Base-by-base conservation (phyloP, 2,888 invertebrate genomes). In the Sepioteuthis lessoniana region DNA sequence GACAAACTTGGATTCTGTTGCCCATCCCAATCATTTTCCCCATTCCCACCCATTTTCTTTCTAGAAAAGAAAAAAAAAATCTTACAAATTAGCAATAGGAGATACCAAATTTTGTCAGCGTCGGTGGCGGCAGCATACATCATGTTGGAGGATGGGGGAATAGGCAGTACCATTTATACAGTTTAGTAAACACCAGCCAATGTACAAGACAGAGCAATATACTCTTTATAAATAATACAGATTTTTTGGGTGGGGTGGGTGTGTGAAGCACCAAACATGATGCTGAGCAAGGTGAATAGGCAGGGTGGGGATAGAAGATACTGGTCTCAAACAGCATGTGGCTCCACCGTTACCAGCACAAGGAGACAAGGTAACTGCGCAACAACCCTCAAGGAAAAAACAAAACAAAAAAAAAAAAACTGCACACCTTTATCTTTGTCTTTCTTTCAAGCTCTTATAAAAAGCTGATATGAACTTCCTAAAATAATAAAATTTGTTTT, bases 171-270 rank as follows among this genome's bases (percentile, higher is more conserved):
- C n/a, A 19, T 76, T 76, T 76, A 35, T 76, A n/a, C 76, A 76
- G 76, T 13, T 76, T 76, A 76, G 76, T 76, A 16, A 76, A 76
- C 76, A 76, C 76, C 76, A 76, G 76, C 76, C 76, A 76, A 76
- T 76, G 76, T 35, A 76, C n/a, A 76, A 76, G n/a, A 76, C 76
- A 76, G n/a, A 76, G 35, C n/a, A 35, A 76, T 76, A n/a, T 10
- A 76, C 76, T 76, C 76, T 76, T 76, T n/a, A 76, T 76, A 76
- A 76, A 76, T 76, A 76, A 76, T 76, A 76, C n/a, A 76, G 76
- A 16, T 35, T 76, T 76, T 76, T n/a, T 16, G 4, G n/a, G n/a
- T 76, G n/a, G 13, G 76, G 55, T 55, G 55, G n/a, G 76, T 25
- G 76, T n/a, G 76, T 76, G 76, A 76, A 76, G 76, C 35, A 76